phyloP scores from a whole-genome alignment of 2,113 vertebrate species.

The Ursus arctos region DNA sequence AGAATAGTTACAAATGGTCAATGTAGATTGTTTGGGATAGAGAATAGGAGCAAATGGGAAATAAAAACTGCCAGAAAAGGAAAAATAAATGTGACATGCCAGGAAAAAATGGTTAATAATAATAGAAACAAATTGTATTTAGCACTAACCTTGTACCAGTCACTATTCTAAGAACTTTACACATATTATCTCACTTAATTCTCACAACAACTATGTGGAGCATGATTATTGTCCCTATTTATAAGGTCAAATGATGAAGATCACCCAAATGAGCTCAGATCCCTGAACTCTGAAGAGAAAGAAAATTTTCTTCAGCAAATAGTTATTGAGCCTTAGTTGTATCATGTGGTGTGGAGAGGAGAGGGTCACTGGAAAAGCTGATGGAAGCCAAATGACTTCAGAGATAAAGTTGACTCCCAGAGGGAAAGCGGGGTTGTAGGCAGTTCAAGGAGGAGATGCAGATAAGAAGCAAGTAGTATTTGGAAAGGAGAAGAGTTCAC shows the following conservation, averaged over 20 bases:
- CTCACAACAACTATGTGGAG: neutral
- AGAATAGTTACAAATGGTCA: neutral
- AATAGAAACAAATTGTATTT: neutral
- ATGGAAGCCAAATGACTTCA: neutral
- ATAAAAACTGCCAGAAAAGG: neutral
- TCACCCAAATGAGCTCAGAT: neutral
- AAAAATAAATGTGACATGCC: neutral
- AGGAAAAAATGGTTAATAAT: neutral
- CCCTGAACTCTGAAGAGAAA: constrained; percentile 9
- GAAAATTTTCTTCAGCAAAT: neutral
- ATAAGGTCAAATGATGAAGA: neutral
- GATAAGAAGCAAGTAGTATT: neutral
- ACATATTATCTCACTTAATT: constrained; percentile 43
- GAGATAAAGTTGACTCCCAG: neutral
- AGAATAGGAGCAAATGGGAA: neutral
- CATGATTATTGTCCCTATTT: neutral
- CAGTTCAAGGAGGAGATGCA: neutral
- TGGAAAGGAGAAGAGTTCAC: neutral
- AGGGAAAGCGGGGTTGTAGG: neutral
- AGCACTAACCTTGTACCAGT: neutral
- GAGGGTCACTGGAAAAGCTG: neutral
- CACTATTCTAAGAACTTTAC: neutral
- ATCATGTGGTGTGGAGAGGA: neutral
- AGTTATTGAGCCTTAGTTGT: neutral
- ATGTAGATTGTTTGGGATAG: neutral